Base-by-base conservation (phyloP, 35 echinoderm and acorn worm species). In the Ophiothrix spiculata region DNA sequence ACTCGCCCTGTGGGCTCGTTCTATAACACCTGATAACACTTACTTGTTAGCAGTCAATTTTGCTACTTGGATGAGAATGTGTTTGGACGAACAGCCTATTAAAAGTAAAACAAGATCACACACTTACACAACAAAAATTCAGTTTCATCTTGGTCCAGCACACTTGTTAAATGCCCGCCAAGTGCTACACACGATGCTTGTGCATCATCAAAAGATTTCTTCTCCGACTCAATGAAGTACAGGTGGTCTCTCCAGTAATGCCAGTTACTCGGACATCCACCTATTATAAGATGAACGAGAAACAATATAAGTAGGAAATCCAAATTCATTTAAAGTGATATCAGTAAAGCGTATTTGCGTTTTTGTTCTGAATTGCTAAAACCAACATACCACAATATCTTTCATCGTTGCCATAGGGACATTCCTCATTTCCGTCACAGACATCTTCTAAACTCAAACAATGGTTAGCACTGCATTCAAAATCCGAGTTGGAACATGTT, bases 381-480 rank as follows among this genome's bases (percentile, higher is more conserved):
- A 0, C n/a, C 16, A 38, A 75, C 74, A 76, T 76, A 87, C 85
- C 75, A 40, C 85, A 87, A 28, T 31, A 79, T 25, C 75, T 8
- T 60, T 87, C 85, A 39, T 87, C 85, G 32, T 87, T 69, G 1
- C 37, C 39, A 42, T 87, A 39, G 0, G 85, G 85, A 79, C 85
- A 87, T 33, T 87, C 16, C 13, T 77, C 75, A 39, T 39, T 31
- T 28, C 32, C 40, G 78, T 87, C 85, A 39, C 85, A 87, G 25
- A 87, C 75, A 34, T 45, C 63, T 16, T 87, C 33, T 21, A 73
- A 39, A 32, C 39, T 39, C 4, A 87, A 34, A 79, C 85, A 87
- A 0, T 46, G 74, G 19, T 49, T 49, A 49, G 42, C 42, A 49
- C 42, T 49, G 42, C 42, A 49, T 49, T 49, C 42, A 49, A 49